Percentiles rank a stretch among this genome's conserved stretches.
These are phyloP conservation scores for Stenodema calcarata DNA, from an alignment of 2,888 invertebrate genomes.

Conservation along the genomic window DNA sequence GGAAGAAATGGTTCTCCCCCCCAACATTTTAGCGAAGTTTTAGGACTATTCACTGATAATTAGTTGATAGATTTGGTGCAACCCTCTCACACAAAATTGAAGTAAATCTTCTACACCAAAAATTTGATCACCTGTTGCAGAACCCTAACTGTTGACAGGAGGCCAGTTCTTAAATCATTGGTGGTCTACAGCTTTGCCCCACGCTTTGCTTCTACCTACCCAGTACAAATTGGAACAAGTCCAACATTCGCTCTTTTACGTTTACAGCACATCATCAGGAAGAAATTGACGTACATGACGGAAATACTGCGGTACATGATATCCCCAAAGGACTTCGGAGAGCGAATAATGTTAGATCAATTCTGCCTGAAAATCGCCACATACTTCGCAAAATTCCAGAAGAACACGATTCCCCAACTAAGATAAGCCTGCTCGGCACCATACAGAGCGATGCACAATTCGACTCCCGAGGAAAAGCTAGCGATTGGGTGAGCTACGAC, in stretches of 20 bases:
- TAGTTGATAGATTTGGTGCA: not conserved
- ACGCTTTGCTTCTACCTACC: conserved; percentile 31
- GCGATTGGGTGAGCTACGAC: not conserved
- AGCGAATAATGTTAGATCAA: not conserved
- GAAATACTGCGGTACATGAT: not conserved
- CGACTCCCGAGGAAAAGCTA: not conserved
- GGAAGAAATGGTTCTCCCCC: not conserved
- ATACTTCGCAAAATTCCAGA: not conserved
- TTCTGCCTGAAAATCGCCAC: not conserved
- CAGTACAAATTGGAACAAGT: too few species aligned
- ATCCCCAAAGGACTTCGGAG: not conserved
- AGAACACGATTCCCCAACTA: not conserved
- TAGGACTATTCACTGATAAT: not conserved
- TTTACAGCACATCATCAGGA: not conserved
- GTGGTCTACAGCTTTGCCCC: not conserved
- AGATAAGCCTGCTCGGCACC: not conserved
- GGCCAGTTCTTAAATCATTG: conserved; percentile 2
- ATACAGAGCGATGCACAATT: not conserved
- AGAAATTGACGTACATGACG: not conserved
- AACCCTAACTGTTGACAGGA: not conserved
- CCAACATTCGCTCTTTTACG: too few species aligned
- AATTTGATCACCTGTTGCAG: not conserved
- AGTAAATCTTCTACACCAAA: too few species aligned
- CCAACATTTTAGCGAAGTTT: not conserved
- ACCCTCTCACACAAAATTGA: conserved; percentile 24